These are phyloP conservation scores for Epinotia nisella DNA, from an alignment of 2,888 invertebrate genomes.

Conservation along the genomic window DNA sequence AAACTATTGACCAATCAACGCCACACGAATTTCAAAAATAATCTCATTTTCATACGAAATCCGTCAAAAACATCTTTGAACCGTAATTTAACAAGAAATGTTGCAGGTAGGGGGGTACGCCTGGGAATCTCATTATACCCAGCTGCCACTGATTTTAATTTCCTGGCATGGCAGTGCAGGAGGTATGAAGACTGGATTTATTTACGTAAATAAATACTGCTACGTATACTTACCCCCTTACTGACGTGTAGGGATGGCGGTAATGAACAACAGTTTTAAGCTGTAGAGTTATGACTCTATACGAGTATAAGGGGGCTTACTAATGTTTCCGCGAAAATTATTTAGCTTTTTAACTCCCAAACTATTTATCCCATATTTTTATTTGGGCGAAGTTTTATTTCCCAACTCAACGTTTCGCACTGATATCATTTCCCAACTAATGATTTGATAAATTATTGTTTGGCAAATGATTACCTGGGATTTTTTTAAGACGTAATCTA, in stretches of 20 bases:
- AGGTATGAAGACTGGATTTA: constrained; percentile 42
- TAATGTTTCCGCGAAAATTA: too few species aligned
- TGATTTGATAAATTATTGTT: too few species aligned
- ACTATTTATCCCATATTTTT: too few species aligned
- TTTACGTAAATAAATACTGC: constrained; percentile 43
- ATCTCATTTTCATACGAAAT: neutral
- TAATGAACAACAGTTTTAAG: constrained; percentile 14
- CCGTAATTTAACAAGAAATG: constrained; percentile 35
- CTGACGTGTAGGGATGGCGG: constrained; percentile 8
- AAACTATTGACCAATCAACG: neutral
- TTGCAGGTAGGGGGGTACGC: constrained; percentile 36
- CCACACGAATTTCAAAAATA: neutral
- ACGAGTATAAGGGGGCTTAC: too few species aligned
- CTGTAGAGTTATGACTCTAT: constrained; percentile 5
- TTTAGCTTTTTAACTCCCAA: too few species aligned
- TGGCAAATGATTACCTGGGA: too few species aligned
- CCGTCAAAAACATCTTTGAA: constrained; percentile 19
- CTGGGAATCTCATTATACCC: constrained; percentile 39
- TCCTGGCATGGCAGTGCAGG: constrained; percentile 41
- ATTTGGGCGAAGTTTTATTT: too few species aligned
- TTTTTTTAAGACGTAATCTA: too few species aligned
- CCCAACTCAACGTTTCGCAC: too few species aligned
- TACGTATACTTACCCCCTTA: constrained; percentile 33
- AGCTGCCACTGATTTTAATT: constrained; percentile 44
- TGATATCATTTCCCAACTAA: too few species aligned